A percentile compares a stretch with the other conserved stretches of the same genome.
Conservation (phyloP, 2,113 vertebrate species). For the Rhea pennata region DNA sequence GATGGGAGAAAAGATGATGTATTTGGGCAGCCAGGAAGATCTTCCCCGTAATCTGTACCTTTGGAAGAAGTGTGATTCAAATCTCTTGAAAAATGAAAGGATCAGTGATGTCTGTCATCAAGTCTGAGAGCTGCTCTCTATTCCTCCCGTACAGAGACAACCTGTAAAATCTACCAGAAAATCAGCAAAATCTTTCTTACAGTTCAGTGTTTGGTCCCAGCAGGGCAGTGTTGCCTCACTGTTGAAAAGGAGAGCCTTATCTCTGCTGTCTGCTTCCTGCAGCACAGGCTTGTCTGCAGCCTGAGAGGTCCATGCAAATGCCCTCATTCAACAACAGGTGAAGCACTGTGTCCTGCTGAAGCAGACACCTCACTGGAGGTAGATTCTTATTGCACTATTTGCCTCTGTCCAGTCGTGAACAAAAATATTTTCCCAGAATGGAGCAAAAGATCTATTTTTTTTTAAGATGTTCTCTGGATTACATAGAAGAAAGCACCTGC, state of each 20-base stretch:
- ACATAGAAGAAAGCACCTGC: neutral
- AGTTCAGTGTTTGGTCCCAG: neutral
- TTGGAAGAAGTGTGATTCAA: neutral
- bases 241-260: neutral
- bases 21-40: neutral
- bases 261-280: neutral
- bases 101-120: neutral
- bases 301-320: rapidly evolving
- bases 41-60: neutral
- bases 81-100: neutral
- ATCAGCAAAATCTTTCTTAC: neutral
- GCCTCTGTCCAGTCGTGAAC: neutral
- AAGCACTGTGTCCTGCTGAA: neutral
- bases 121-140: neutral
- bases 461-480: neutral
- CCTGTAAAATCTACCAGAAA: neutral
- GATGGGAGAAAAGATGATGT: neutral
- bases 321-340: neutral
- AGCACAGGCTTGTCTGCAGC: neutral
- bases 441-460: neutral
- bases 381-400: neutral
- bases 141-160: neutral
- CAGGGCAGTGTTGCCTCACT: slow-evolving; percentile 51
- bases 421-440: neutral
- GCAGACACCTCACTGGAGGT: neutral